phyloP scores from a whole-genome alignment of 2,888 invertebrate genomes.

The Rhagophthalmus giganteus region DNA sequence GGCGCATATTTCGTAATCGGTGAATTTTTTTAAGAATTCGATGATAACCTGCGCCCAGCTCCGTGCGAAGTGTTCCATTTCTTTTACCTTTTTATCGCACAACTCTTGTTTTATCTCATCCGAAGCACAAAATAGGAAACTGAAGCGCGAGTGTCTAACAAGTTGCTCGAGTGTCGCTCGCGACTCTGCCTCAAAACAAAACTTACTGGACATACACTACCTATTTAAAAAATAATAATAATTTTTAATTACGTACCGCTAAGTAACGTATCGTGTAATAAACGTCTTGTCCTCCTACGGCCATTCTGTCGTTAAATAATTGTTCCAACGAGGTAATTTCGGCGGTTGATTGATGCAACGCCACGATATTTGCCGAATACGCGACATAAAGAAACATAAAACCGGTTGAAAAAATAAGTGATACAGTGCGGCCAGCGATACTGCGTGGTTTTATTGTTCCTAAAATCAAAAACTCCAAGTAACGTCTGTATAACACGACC shows the following conservation, averaged over 20 bases:
- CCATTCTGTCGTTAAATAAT: constrained; percentile 62
- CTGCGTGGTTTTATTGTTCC: constrained; percentile 53
- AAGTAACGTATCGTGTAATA: constrained; percentile 47
- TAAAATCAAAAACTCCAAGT: background rate
- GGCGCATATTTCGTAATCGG: too few species aligned
- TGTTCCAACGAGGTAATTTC: constrained; percentile 60
- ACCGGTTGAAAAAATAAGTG: constrained; percentile 46
- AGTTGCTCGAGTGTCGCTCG: too few species aligned
- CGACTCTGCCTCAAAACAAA: background rate
- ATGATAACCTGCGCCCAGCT: too few species aligned
- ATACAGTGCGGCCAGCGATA: constrained; percentile 55
- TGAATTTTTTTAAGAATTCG: too few species aligned
- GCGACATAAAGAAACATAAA: constrained; percentile 66
- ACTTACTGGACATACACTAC: too few species aligned
- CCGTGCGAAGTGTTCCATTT: too few species aligned
- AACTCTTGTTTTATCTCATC: too few species aligned
- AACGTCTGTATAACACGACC: too few species aligned
- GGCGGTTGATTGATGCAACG: constrained; percentile 66
- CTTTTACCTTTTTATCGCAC: too few species aligned
- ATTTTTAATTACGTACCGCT: background rate
- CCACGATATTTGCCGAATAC: constrained; percentile 70
- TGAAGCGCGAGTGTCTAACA: too few species aligned
- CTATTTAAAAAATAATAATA: too few species aligned
- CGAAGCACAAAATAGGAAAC: too few species aligned
- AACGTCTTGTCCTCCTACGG: constrained; percentile 65